phyloP scores from a whole-genome alignment of 2,113 vertebrate genomes.

The Donacobius atricapilla region DNA sequence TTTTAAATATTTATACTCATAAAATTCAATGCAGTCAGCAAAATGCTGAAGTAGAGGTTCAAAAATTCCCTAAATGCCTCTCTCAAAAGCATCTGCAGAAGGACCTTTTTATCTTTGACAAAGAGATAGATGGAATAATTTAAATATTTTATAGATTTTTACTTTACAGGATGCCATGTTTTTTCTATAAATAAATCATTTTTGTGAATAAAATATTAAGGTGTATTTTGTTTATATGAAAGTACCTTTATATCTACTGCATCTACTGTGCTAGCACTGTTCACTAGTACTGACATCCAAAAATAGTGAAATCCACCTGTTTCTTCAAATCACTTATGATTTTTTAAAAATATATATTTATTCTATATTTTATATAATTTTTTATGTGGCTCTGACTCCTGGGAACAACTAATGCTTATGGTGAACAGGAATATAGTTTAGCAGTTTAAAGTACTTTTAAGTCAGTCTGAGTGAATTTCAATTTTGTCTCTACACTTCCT shows the following conservation, averaged over 20 bases:
- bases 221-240: background rate
- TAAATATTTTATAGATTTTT: conserved; percentile 13
- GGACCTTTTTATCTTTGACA: background rate
- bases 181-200: background rate
- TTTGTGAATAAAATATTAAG: background rate
- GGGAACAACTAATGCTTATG: background rate
- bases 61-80: background rate
- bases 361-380: background rate
- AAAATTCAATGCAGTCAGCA: conserved; percentile 10
- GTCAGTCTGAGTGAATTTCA: background rate
- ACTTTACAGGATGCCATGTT: background rate
- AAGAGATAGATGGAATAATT: background rate
- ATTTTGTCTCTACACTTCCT: background rate
- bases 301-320: background rate
- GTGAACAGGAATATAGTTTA: background rate
- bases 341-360: background rate
- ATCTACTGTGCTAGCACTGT: background rate
- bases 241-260: background rate
- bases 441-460: background rate
- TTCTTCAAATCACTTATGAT: background rate
- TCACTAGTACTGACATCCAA: background rate
- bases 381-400: background rate
- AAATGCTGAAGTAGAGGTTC: background rate
- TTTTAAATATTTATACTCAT: conserved; percentile 47
- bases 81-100: background rate